Evolutionary conservation across 2,113 vertebrate species (phyloP).

Genomic region (Oenanthe oenanthe): DNA sequence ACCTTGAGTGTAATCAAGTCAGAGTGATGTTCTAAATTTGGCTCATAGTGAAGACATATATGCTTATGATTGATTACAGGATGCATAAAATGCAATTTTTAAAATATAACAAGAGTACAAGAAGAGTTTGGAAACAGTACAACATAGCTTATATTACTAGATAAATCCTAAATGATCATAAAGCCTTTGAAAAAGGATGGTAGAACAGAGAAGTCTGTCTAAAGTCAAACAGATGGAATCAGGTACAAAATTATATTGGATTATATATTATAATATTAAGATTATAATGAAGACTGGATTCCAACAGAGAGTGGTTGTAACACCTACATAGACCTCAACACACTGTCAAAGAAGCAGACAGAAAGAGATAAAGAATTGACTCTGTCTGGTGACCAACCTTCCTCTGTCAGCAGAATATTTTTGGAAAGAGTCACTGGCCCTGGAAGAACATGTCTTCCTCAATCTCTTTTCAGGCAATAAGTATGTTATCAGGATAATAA

Average conservation of each 20-base stretch:
- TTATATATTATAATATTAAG: neutral
- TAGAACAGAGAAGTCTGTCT: neutral
- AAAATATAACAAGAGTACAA: neutral
- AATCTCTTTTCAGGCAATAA: neutral
- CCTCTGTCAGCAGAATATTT: neutral
- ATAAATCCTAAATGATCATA: neutral
- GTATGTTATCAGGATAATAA: neutral
- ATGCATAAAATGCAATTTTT: neutral
- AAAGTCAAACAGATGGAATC: neutral
- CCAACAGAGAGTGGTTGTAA: neutral
- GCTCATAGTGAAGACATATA: neutral
- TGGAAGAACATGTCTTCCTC: neutral
- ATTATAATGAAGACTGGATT: neutral
- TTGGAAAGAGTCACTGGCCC: neutral
- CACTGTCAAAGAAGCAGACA: neutral
- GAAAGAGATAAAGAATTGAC: neutral
- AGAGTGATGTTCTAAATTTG: neutral
- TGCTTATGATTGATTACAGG: neutral
- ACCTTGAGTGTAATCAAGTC: neutral
- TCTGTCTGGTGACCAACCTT: neutral
- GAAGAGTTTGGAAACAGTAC: neutral
- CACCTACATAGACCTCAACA: neutral
- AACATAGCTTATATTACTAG: neutral
- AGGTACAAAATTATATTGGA: neutral
- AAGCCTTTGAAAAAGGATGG: neutral